These are phyloP conservation scores for Petroica traversi DNA, from an alignment of 2,113 vertebrate genomes.

Conservation along the genomic window DNA sequence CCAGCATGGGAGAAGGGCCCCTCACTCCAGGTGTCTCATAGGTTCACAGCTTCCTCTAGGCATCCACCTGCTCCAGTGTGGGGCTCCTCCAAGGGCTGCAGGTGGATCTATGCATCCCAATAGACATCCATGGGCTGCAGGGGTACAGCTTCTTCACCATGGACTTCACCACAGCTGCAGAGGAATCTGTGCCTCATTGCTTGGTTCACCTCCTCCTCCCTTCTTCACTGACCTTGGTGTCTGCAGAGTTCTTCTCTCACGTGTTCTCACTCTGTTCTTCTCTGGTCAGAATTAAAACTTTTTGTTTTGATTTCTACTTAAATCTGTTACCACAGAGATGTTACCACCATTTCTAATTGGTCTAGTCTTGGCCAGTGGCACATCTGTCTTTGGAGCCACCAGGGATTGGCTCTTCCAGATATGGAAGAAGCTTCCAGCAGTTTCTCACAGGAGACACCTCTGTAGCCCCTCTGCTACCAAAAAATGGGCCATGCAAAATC, in stretches of 20 bases:
- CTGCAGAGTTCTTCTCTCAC: background rate
- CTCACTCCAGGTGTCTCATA: background rate
- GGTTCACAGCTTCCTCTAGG: background rate
- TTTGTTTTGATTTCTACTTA: background rate
- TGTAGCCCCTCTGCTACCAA: rapidly evolving
- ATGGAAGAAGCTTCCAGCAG: background rate
- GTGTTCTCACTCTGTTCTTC: background rate
- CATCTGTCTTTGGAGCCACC: background rate
- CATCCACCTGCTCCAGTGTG: background rate
- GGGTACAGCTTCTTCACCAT: background rate
- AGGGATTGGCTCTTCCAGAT: background rate
- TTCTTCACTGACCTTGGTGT: background rate
- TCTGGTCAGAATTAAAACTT: background rate
- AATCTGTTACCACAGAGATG: background rate
- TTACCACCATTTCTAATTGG: background rate
- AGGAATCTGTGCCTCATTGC: background rate
- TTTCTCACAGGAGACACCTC: background rate
- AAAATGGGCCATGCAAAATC: background rate
- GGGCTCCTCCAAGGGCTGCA: background rate
- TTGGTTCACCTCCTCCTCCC: background rate
- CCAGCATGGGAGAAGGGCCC: background rate
- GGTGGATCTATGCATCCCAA: background rate
- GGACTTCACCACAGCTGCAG: background rate
- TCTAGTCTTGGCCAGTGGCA: background rate
- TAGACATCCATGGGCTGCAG: background rate